Conservation (phyloP, 2,888 invertebrate genomes). For the Acanthosepion lycidas region DNA sequence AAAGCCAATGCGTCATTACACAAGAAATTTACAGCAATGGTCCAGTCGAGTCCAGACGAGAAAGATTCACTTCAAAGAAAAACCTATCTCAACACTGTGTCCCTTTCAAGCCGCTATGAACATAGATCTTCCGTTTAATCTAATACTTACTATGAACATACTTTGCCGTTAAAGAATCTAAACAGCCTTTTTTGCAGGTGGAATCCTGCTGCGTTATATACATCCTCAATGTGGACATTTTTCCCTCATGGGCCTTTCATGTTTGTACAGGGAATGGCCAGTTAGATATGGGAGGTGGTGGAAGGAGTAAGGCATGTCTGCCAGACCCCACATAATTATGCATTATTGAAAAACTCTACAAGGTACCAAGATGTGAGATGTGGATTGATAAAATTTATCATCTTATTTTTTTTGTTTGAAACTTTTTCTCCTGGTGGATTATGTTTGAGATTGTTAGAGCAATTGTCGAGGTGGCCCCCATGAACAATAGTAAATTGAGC, state of each 20-base stretch:
- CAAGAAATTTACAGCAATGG: neutral
- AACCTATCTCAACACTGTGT: neutral
- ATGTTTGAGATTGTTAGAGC: neutral
- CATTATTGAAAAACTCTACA: constrained; percentile 22
- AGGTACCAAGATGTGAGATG: constrained; percentile 15
- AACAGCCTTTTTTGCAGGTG: neutral
- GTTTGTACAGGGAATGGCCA: constrained; percentile 11
- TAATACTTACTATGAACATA: neutral
- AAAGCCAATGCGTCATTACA: neutral
- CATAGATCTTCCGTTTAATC: neutral
- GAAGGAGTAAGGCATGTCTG: neutral
- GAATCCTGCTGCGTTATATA: constrained; percentile 33
- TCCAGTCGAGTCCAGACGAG: constrained; percentile 22
- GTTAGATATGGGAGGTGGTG: neutral
- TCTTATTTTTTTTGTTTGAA: neutral
- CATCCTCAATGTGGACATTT: constrained; percentile 20
- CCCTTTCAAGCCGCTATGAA: neutral
- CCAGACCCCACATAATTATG: neutral
- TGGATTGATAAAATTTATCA: constrained; percentile 21
- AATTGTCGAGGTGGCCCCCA: neutral
- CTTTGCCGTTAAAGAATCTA: neutral
- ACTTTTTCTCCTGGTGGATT: neutral
- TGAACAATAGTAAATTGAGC: neutral
- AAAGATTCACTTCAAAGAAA: constrained; percentile 4
- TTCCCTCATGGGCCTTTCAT: neutral